Conservation (phyloP, 1,140 invertebrate genomes). For the Cardiocondyla obscurior region DNA sequence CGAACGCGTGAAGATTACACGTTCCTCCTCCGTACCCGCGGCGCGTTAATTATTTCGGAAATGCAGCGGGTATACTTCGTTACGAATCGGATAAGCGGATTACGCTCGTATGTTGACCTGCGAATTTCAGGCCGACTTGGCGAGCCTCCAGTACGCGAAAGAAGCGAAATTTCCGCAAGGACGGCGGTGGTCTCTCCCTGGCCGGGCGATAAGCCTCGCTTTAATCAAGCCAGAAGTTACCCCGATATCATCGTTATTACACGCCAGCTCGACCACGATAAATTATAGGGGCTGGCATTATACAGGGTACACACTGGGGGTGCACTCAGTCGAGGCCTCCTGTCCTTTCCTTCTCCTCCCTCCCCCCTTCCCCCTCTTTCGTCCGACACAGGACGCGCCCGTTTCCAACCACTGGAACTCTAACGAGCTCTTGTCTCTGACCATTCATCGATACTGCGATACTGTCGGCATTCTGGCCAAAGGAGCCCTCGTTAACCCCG, state of each 20-base stretch:
- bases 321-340: slow-evolving; percentile 16
- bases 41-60: not conserved
- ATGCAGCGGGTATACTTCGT: not conserved
- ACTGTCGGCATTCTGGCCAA: slow-evolving; percentile 4
- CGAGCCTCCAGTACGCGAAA: not conserved
- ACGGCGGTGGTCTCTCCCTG: not conserved
- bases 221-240: slow-evolving; percentile 57
- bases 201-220: slow-evolving; percentile 29
- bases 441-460: slow-evolving; percentile 51
- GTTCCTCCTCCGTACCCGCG: not conserved
- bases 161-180: slow-evolving; percentile 2
- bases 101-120: not conserved
- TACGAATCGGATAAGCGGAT: not conserved
- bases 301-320: slow-evolving; percentile 4
- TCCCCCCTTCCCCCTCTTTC: not conserved
- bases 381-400: not conserved
- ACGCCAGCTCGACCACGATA: slow-evolving; percentile 39
- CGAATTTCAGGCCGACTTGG: not conserved
- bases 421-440: slow-evolving; percentile 63
- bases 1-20: not conserved
- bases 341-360: not conserved
- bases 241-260: slow-evolving; percentile 61
- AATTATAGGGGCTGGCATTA: slow-evolving; percentile 52
- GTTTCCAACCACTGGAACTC: slow-evolving; percentile 47
- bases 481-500: slow-evolving; percentile 51